Conservation (phyloP, 37 sponge, comb jelly and placozoan genomes). For the Diacarnus erythraeanus region DNA sequence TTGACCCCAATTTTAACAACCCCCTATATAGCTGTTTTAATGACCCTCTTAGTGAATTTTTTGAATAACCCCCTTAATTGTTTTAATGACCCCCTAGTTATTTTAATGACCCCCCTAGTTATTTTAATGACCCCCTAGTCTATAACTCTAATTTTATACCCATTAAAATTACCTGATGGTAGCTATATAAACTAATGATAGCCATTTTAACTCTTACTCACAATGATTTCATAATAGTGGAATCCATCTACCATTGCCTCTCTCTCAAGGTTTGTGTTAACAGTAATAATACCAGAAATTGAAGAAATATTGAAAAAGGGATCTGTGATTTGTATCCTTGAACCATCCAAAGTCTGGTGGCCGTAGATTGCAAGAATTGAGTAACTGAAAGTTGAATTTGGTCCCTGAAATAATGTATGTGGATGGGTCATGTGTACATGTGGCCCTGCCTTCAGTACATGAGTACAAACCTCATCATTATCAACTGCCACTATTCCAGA, state of each 20-base stretch:
- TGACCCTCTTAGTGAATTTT: too few species aligned
- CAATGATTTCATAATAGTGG: conserved; percentile 42
- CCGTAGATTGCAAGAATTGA: not conserved
- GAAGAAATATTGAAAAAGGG: conserved; percentile 38
- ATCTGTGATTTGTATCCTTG: not conserved
- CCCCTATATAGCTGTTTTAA: too few species aligned
- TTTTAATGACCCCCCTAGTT: too few species aligned
- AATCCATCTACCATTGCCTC: conserved; percentile 40
- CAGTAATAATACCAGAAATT: conserved; percentile 41
- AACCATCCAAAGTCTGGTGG: conserved; percentile 19
- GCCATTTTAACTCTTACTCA: conserved; percentile 11
- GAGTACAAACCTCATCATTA: conserved; percentile 13
- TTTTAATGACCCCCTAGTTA: too few species aligned
- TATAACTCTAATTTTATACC: not conserved
- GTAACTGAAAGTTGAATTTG: conserved; percentile 1
- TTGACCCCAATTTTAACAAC: too few species aligned
- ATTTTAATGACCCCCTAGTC: too few species aligned
- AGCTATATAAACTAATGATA: not conserved
- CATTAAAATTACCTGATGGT: not conserved
- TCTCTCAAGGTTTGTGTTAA: conserved; percentile 51
- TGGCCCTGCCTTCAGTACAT: not conserved
- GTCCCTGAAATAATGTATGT: conserved; percentile 2
- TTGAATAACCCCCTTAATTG: too few species aligned
- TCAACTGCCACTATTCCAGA: conserved; percentile 14
- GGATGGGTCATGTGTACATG: not conserved